Percentiles rank a stretch among this genome's conserved stretches.
Conservation (phyloP, 1,140 invertebrate species). For the Reticulitermes speratus region DNA sequence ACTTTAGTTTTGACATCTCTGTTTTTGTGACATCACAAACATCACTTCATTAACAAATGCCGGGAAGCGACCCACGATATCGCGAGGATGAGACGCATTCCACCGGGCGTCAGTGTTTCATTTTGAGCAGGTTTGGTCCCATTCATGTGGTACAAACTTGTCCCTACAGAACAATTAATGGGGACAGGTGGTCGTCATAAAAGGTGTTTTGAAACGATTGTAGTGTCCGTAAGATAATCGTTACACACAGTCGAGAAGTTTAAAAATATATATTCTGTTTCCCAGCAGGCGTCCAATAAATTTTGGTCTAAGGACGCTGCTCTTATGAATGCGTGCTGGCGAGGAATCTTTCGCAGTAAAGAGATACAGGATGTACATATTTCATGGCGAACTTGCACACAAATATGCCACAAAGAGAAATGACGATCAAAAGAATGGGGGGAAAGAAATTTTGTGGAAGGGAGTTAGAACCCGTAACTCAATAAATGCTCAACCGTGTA, state of each 20-base stretch:
- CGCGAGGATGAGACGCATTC: too few species aligned
- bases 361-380: not conserved
- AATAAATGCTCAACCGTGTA: too few species aligned
- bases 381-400: not conserved
- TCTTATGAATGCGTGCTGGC: not conserved
- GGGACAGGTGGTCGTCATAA: not conserved
- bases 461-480: too few species aligned
- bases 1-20: too few species aligned
- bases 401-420: not conserved
- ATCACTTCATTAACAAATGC: too few species aligned
- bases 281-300: not conserved
- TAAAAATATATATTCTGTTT: not conserved
- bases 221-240: not conserved
- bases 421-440: not conserved
- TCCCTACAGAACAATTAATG: too few species aligned
- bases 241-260: not conserved
- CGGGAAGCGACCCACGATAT: too few species aligned
- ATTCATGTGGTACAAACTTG: too few species aligned
- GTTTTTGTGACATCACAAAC: too few species aligned
- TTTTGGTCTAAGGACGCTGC: not conserved
- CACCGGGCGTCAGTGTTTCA: too few species aligned
- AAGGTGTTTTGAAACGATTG: not conserved
- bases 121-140: too few species aligned
- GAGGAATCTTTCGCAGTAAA: not conserved
- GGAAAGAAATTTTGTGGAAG: not conserved